These are phyloP conservation scores for Ophion costatus DNA, from an alignment of 2,888 invertebrate species.

Conservation along the genomic window DNA sequence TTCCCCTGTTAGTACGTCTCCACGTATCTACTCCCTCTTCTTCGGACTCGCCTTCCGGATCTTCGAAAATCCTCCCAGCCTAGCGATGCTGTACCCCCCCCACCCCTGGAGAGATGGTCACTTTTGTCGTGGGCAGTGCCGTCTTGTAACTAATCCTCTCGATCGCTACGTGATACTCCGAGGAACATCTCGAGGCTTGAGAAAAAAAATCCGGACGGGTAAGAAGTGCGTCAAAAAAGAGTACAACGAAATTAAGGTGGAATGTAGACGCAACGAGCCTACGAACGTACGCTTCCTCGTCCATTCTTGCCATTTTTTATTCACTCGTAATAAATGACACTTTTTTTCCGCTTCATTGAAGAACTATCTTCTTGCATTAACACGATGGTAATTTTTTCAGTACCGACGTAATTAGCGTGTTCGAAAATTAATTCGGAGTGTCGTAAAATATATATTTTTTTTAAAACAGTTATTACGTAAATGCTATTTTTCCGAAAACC, in stretches of 20 bases:
- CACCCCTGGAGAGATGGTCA: neutral
- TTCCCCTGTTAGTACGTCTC: slow-evolving; percentile 15
- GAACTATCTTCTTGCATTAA: too few relatives aligned
- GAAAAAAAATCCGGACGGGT: neutral
- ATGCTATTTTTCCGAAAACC: too few relatives aligned
- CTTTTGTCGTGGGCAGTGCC: slow-evolving; percentile 11
- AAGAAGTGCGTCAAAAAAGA: neutral
- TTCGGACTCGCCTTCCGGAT: slow-evolving; percentile 67
- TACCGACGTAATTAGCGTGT: too few relatives aligned
- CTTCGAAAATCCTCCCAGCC: slow-evolving; percentile 69
- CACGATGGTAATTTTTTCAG: too few relatives aligned
- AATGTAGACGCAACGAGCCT: too few relatives aligned
- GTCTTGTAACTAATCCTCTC: neutral
- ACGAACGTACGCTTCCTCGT: too few relatives aligned
- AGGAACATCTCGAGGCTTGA: neutral
- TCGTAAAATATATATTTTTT: too few relatives aligned
- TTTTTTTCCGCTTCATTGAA: too few relatives aligned
- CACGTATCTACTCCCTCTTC: slow-evolving; percentile 12
- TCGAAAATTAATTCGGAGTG: too few relatives aligned
- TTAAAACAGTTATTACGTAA: too few relatives aligned
- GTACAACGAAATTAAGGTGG: neutral
- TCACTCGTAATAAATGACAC: too few relatives aligned
- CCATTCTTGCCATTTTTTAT: too few relatives aligned
- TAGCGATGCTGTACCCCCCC: slow-evolving; percentile 29
- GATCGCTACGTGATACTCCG: neutral